Evolutionary conservation across 2,888 invertebrate genomes (phyloP), one percentile per base, ranked within the genome.

Genomic region (Protula sp.): DNA sequence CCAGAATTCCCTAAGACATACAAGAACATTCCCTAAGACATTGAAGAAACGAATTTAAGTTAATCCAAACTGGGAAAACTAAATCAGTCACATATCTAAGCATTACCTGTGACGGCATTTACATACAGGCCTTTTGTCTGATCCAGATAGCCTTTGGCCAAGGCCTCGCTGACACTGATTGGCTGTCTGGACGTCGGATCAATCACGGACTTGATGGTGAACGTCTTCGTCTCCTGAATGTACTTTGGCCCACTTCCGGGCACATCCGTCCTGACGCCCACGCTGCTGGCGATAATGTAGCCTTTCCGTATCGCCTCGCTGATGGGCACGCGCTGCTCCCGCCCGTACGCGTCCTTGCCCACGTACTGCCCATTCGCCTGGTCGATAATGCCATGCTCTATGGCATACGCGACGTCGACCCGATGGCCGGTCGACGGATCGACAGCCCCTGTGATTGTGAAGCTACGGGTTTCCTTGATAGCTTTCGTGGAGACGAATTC

Each of bases 391-490:
- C 90, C 91, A 57, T 88, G 86, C 63, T 87, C 86, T 1, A 94
- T 86, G 19, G 82, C 83, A 59, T 80, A 75, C 54, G 71, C 72
- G 2, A 89, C 86, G 75, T 94, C 90, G 63, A 94, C 82, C 65
- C 93, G 85, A 80, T 91, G 88, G 5, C 94, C 94, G 29, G 90
- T 89, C 80, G 88, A 88, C 0, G 94, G 91, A 79, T 98, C 93
- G 57, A 98, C 86, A 72, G 90, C 85, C 72, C 90, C 90, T 72
- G 88, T 87, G 71, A 81, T 75, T 22, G 91, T 88, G 62, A 94
- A 93, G 24, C 55, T 60, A 38, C 53, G 56, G 1, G 59, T 61
- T 76, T 65, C 58, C 28, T 51, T 47, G 28, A 47, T 28, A 22
- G 53, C 55, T 22, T 27, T 38, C 9, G 27, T 51, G n/a, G 56